Percentiles rank a stretch among this genome's conserved stretches.
Evolutionary conservation across 2,113 vertebrate genomes (phyloP).

Genomic region (Panthera leo): DNA sequence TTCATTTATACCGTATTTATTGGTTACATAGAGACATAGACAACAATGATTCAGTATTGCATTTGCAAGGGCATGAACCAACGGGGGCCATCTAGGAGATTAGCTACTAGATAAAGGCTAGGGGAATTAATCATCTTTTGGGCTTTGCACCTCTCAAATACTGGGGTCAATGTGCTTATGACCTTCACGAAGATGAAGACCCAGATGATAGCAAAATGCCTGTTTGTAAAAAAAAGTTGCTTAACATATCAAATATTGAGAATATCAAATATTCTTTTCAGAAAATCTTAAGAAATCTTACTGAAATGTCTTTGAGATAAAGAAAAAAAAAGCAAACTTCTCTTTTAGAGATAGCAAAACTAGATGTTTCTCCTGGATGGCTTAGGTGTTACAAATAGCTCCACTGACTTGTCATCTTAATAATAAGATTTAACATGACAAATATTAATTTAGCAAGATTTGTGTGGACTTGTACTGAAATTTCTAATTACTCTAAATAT

Average conservation of each 20-base stretch:
- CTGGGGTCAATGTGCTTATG: neutral
- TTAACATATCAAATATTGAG: neutral
- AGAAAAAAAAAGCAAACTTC: neutral
- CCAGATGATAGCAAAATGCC: neutral
- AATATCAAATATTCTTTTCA: neutral
- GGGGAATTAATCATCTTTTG: neutral
- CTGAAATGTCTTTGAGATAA: neutral
- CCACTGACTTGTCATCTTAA: neutral
- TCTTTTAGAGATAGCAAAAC: neutral
- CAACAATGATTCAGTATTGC: neutral
- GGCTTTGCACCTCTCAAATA: neutral
- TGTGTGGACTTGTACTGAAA: neutral
- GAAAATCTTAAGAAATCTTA: neutral
- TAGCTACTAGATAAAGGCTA: neutral
- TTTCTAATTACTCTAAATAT: neutral
- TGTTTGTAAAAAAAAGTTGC: neutral
- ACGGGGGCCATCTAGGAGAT: neutral
- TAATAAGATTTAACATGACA: neutral
- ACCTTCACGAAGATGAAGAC: neutral
- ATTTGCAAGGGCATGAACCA: neutral
- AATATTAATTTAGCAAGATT: constrained; percentile 23
- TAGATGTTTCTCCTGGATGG: neutral
- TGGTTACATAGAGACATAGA: neutral
- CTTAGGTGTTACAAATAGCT: neutral
- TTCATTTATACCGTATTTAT: neutral